Conservation (phyloP, 2,113 vertebrate genomes). For the Phalacrocorax carbo region DNA sequence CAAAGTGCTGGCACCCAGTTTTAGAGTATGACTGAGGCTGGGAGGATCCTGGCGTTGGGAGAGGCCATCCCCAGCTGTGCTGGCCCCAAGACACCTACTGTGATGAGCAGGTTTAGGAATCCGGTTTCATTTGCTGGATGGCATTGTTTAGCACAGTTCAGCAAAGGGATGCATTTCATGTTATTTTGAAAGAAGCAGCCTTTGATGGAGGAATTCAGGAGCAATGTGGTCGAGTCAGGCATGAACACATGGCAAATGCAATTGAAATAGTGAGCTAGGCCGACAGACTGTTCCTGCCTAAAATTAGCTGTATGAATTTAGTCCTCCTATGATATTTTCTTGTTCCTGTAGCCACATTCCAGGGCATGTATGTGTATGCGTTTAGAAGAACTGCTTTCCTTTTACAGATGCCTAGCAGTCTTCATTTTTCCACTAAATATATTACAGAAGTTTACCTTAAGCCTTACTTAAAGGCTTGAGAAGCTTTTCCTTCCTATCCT, state of each 20-base stretch:
- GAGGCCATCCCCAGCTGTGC: neutral
- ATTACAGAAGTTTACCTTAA: neutral
- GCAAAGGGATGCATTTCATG: neutral
- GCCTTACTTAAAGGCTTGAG: neutral
- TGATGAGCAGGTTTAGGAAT: neutral
- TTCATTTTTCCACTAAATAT: neutral
- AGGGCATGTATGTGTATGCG: neutral
- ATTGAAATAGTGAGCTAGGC: neutral
- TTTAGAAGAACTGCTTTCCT: neutral
- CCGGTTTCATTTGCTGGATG: neutral
- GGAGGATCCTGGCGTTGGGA: accelerated
- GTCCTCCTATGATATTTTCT: neutral
- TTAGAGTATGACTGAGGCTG: neutral
- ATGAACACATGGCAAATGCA: neutral
- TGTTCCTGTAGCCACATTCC: neutral
- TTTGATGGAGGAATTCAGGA: neutral
- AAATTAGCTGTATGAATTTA: neutral
- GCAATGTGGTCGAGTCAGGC: neutral
- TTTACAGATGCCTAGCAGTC: neutral
- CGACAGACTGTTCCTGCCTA: neutral
- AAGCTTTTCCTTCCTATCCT: neutral
- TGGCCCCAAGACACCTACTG: neutral
- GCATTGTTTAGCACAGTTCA: neutral
- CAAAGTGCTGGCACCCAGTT: neutral
- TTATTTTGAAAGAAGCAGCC: neutral